Evolutionary conservation across 2,888 invertebrate species (phyloP).

Genomic region (Coelopa pilipes): DNA sequence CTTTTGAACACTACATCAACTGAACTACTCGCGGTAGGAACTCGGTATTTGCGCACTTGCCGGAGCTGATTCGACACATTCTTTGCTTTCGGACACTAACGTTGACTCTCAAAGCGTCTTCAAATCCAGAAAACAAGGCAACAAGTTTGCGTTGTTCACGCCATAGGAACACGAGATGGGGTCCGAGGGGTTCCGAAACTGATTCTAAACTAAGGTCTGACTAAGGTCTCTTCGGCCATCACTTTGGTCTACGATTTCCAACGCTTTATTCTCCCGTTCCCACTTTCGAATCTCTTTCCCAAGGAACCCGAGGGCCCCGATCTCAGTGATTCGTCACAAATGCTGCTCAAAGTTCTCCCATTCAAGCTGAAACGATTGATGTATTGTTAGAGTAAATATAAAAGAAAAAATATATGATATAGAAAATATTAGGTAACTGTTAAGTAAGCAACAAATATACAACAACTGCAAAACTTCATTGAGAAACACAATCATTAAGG

Average conservation of each 20-base stretch:
- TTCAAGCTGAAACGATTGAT: constrained; percentile 24
- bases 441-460: constrained; percentile 36
- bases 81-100: constrained; percentile 47
- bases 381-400: neutral
- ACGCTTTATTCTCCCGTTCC: too few species aligned
- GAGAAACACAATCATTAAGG: constrained; percentile 31
- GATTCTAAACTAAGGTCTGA: too few species aligned
- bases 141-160: too few species aligned
- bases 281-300: too few species aligned
- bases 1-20: constrained; percentile 5
- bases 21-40: neutral
- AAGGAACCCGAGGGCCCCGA: constrained; percentile 25
- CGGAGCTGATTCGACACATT: constrained; percentile 38
- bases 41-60: neutral
- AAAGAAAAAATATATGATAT: constrained; percentile 24
- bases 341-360: constrained; percentile 37
- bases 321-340: constrained; percentile 14
- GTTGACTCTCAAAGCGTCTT: constrained; percentile 43
- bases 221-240: too few species aligned
- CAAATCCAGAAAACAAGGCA: neutral
- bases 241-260: too few species aligned
- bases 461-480: constrained; percentile 36
- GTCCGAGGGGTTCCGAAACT: too few species aligned
- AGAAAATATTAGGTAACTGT: constrained; percentile 44
- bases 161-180: too few species aligned